These are phyloP conservation scores for Pyralis farinalis DNA, from an alignment of 2,888 invertebrate species.

Conservation along the genomic window DNA sequence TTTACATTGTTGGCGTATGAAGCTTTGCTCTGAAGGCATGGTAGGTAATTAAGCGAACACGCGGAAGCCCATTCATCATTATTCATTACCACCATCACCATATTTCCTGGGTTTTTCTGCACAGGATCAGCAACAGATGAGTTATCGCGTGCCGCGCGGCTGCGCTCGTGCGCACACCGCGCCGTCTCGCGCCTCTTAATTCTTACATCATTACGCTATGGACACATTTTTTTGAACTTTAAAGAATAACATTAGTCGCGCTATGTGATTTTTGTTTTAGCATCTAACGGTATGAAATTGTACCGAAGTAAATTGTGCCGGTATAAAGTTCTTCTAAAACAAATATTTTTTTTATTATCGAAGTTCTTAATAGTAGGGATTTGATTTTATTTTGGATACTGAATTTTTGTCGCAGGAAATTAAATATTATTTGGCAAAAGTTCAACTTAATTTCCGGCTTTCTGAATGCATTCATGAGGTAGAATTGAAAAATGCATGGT, in stretches of 20 bases:
- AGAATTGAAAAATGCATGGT: no score
- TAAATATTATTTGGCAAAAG: no score
- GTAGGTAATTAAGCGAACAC: conserved; percentile 53
- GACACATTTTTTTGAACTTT: conserved; percentile 20
- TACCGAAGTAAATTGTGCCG: no score
- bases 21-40: conserved; percentile 15
- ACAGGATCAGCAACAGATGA: conserved; percentile 27
- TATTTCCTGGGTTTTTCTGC: conserved; percentile 69
- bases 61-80: conserved; percentile 64
- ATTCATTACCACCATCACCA: conserved; percentile 63
- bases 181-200: conserved; percentile 25
- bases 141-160: conserved; percentile 46
- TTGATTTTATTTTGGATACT: no score
- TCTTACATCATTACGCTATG: conserved; percentile 56
- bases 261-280: conserved; percentile 41
- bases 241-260: conserved; percentile 34
- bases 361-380: no score
- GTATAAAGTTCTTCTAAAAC: no score
- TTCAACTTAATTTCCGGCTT: no score
- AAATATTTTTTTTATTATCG: no score
- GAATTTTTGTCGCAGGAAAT: no score
- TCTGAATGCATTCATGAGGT: no score
- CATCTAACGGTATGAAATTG: conserved; percentile 40
- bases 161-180: conserved; percentile 54
- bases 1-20: conserved; percentile 16